phyloP scores from a whole-genome alignment of 2,113 vertebrate genomes.

The Gavia stellata region DNA sequence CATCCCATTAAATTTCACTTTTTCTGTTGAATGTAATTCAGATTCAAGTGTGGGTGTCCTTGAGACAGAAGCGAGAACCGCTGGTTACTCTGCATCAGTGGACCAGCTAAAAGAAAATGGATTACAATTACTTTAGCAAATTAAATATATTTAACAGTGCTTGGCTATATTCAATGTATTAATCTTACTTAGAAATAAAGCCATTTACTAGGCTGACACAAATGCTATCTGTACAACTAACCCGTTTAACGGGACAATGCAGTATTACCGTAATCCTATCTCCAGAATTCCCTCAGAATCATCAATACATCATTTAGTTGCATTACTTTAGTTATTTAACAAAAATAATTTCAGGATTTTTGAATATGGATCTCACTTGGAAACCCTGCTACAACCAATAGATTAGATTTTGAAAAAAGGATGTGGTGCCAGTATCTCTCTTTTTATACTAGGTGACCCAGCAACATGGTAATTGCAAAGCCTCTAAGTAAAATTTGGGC shows the following conservation, averaged over 20 bases:
- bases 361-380: not conserved
- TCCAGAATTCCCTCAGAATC: not conserved
- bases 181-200: constrained; percentile 1
- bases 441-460: not conserved
- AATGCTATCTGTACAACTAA: not conserved
- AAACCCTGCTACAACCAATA: not conserved
- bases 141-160: not conserved
- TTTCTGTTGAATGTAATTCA: constrained; percentile 97
- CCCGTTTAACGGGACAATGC: not conserved
- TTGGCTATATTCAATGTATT: constrained; percentile 11
- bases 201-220: not conserved
- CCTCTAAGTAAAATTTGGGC: not conserved
- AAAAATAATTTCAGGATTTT: not conserved
- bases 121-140: constrained; percentile 68
- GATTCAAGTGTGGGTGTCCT: constrained; percentile 85
- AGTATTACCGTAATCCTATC: not conserved
- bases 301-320: not conserved
- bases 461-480: not conserved
- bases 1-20: constrained; percentile 80
- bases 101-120: constrained; percentile 80
- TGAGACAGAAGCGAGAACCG: constrained; percentile 89
- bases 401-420: not conserved
- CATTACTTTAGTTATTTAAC: not conserved
- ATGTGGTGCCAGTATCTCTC: not conserved
- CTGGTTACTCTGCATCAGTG: constrained; percentile 86